Evolutionary conservation across 1,140 invertebrate species (phyloP).

Genomic region (Bradysia coprophila): DNA sequence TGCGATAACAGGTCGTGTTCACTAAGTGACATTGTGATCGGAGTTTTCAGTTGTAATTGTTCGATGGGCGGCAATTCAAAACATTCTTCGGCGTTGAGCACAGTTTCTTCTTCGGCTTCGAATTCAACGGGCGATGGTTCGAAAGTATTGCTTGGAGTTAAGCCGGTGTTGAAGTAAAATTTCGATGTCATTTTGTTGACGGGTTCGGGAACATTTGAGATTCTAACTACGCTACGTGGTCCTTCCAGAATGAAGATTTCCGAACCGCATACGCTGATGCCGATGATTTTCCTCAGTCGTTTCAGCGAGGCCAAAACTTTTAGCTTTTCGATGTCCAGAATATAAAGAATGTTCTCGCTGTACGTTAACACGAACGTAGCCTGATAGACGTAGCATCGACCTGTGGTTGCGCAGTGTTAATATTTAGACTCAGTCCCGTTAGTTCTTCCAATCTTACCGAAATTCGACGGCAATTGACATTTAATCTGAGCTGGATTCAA

Average conservation of each 20-base stretch:
- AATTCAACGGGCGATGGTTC: conserved; percentile 9
- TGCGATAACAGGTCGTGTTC: conserved; percentile 15
- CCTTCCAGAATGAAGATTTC: conserved; percentile 61
- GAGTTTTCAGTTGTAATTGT: conserved; percentile 23
- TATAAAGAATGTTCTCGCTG: conserved; percentile 45
- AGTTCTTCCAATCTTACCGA: too few relatives aligned
- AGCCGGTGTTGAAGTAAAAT: not conserved
- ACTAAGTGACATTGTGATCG: conserved; percentile 19
- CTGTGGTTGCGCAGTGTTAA: conserved; percentile 41
- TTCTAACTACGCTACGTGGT: conserved; percentile 36
- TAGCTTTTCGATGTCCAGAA: conserved; percentile 47
- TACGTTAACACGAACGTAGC: conserved; percentile 55
- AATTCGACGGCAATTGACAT: conserved; percentile 24
- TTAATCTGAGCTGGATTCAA: conserved; percentile 40
- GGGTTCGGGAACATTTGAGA: conserved; percentile 27
- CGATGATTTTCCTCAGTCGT: conserved; percentile 23
- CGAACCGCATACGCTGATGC: conserved; percentile 17
- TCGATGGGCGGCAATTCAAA: conserved; percentile 26
- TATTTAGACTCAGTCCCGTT: too few relatives aligned
- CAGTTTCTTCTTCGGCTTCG: conserved; percentile 10
- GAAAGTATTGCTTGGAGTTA: not conserved
- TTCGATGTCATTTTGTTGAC: not conserved
- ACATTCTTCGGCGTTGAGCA: conserved; percentile 31
- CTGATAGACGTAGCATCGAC: conserved; percentile 42
- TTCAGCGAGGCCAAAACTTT: conserved; percentile 29